These are phyloP conservation scores for Poecile atricapillus DNA, from an alignment of 2,113 vertebrate species.

Conservation along the genomic window DNA sequence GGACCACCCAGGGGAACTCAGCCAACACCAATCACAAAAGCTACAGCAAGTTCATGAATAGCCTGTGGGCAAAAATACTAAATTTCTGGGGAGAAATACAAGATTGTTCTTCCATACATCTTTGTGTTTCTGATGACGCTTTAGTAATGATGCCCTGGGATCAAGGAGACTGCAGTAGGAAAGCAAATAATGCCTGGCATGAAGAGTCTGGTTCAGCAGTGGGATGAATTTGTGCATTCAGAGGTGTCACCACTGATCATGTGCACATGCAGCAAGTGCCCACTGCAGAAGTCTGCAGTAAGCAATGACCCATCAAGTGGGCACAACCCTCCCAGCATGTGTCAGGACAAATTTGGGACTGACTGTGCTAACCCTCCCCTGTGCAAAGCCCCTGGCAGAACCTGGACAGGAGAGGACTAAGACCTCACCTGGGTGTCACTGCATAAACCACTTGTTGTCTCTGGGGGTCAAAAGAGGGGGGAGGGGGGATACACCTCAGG, in stretches of 20 bases:
- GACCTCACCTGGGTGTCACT: not conserved
- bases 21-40: not conserved
- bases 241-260: not conserved
- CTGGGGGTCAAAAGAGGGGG: not conserved
- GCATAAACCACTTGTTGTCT: not conserved
- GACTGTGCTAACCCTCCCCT: not conserved
- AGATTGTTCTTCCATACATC: not conserved
- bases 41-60: not conserved
- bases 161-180: not conserved
- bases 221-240: not conserved
- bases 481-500: not conserved
- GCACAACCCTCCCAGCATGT: not conserved
- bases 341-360: not conserved
- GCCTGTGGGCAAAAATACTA: not conserved
- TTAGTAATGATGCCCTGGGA: not conserved
- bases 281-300: not conserved
- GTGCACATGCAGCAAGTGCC: not conserved
- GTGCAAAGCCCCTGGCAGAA: not conserved
- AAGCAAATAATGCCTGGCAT: not conserved
- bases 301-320: not conserved
- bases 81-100: not conserved
- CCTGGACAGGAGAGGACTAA: not conserved
- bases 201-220: not conserved
- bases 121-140: not conserved
- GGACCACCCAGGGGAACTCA: not conserved